Base-by-base conservation (phyloP, 1,140 invertebrate species). In the Archivesica marissinica region DNA sequence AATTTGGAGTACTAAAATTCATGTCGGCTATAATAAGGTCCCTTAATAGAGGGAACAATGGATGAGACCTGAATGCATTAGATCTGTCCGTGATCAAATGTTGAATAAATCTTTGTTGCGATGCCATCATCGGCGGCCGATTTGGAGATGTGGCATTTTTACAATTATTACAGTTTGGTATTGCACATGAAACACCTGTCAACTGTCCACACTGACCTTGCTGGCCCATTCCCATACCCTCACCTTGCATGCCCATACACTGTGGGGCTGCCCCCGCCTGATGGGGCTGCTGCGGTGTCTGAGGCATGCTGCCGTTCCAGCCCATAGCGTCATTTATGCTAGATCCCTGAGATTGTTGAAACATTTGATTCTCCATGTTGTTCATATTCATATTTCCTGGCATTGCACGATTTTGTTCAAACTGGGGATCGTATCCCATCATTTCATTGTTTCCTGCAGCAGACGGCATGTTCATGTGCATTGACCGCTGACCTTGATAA, bases 21-120 rank as follows among this genome's bases (percentile, higher is more conserved):
- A 93, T 93, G 81, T 93, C 92, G 7, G 93, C 92, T 56, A 94
- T 93, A 70, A 94, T 92, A 66, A 94, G 81, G 77, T 94, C 93
- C 41, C 93, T 89, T 44, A 94, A 87, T 47, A 94, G 87, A 2
- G 92, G 92, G 81, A 93, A 93, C 41, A 94, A 85, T 2, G 93
- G 93, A 86, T 94, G 93, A 20, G 92, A 93, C 35, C 92, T 85
- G 81, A 93, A 93, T 11, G 93, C 93, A 75, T 90, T 92, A 33
- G 91, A 92, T 66, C 90, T 89, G 56, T 94, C 93, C 23, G 88
- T 91, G 64, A 94, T 92, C 30, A 94, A 88, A 80, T 92, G 91
- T 66, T 93, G 92, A 64, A 94, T 93, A 86, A 93, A 92, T 44
- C 89, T 90, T 75, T 94, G 92, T 85, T 92, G 92, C 25, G 92